Percentiles rank a stretch among this genome's conserved stretches.
These are phyloP conservation scores for Schmidtea mediterranea DNA, from an alignment of 1,140 invertebrate species.

Conservation along the genomic window DNA sequence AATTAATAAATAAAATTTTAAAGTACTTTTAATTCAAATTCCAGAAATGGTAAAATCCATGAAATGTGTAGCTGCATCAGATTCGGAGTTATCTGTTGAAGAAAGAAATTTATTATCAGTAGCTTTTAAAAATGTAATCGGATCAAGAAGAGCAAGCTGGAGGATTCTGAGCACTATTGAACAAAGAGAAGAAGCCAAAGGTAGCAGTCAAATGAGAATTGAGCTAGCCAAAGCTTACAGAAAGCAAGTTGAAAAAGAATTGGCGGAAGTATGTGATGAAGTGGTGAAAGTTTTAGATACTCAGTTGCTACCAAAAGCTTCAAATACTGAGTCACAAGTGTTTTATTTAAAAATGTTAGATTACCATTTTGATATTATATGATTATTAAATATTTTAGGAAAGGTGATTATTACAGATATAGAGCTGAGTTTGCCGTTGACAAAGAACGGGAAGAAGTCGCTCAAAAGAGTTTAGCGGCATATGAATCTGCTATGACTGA, in stretches of 20 bases:
- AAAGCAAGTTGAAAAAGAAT: conserved; percentile 57
- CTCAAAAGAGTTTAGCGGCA: conserved; percentile 70
- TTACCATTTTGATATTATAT: no score
- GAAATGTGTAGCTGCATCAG: conserved; percentile 45
- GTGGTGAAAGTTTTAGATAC: conserved; percentile 60
- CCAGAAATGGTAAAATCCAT: conserved; percentile 49
- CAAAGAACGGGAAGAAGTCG: conserved; percentile 68
- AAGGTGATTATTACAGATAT: conserved; percentile 90
- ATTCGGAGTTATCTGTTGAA: conserved; percentile 30
- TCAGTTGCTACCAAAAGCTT: conserved; percentile 51
- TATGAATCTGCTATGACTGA: conserved; percentile 87
- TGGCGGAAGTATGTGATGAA: conserved; percentile 78
- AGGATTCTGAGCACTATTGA: conserved; percentile 46
- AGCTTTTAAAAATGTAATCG: conserved; percentile 94
- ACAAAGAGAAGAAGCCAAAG: conserved; percentile 52
- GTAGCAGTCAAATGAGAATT: conserved; percentile 47
- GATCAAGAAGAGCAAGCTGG: conserved; percentile 77
- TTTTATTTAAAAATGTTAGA: conserved; percentile 4
- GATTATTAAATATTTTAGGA: no score
- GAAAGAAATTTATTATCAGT: conserved; percentile 83
- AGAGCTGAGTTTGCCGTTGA: conserved; percentile 86
- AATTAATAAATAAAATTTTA: no score
- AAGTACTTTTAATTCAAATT: no score
- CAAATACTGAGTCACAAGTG: background rate
- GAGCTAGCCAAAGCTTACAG: conserved; percentile 14